Base-by-base conservation (phyloP, 2,113 vertebrate genomes). In the Kryptolebias marmoratus region DNA sequence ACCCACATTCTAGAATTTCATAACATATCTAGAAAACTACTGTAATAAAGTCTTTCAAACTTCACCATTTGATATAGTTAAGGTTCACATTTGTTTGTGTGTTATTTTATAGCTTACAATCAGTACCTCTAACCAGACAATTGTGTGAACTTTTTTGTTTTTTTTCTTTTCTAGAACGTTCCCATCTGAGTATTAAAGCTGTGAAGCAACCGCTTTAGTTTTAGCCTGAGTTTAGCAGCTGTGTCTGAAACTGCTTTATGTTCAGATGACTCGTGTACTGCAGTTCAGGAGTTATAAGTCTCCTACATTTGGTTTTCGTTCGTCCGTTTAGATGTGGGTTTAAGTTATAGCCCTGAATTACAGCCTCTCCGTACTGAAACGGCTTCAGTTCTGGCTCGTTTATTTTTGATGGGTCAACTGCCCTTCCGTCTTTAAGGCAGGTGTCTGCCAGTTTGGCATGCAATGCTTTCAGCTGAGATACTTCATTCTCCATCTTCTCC, bases 261-360 rank as follows among this genome's bases (percentile, higher is more conserved):
- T 96, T 96, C 27, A 97, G 69, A 1, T 22, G 73, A 5, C 90
- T 82, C 0, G 27, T 95, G 83, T 96, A 95, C 75, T 96, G 96
- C 9, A 97, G 87, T 80, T 96, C 96, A 0, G 96, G 96, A 5
- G 82, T 88, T 30, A 94, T 89, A 76, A 97, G 82, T 56, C 69
- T 89, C 87, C 87, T 80, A 68, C 96, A 97, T 47, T 54, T 68
- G 5, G 18, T 75, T 57, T 73, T 88, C 1, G 84, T 94, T 2
- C 55, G 49, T 1, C 58, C 74, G 57, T 92, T 87, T 45, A 97
- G 59, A 15, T 54, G 81, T 2, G 67, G 71, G 18, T 74, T 94
- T 54, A 98, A 87, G 76, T 95, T 95, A 73, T 96, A 96, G 32
- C 96, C 96, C 67, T 96, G 92, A 79, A 97, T 96, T 27, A 91